Evolutionary conservation across 2,113 vertebrate species (phyloP), one percentile per base, ranked within the genome.

Genomic region (Brachypodius melanocephalos): DNA sequence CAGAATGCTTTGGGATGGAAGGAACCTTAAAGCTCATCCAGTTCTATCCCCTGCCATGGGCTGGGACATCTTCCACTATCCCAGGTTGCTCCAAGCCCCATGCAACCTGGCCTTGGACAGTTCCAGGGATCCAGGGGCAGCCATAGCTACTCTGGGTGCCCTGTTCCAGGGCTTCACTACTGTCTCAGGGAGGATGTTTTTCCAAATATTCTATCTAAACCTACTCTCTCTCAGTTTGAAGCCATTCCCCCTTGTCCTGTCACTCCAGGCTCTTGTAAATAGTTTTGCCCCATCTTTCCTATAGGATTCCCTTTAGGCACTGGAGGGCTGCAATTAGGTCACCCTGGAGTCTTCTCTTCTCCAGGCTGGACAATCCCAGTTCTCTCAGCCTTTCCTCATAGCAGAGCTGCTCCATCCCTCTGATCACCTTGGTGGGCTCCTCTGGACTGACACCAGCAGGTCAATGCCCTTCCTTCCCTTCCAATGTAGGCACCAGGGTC

Each of bases 401-500:
- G 58, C 49, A 65, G 85, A 80, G 67, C 12, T 73, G 42, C 21
- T 65, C 57, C 29, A 63, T n/a, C 48, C 40, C 7, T 71, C 25
- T 65, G 36, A 43, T 65, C 36, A 32, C n/a, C 51, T 28, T 28
- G 22, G 22, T 73, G 51, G 36, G 36, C 59, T 65, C 32, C 58
- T 49, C 58, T 72, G 49, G 34, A 36, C 34, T 79, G 14, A 4
- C 42, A 63, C 16, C 43, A 43, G 28, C 58, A 73, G 36, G 8
- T 49, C 58, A 31, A 8, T 48, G 36, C 10, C 21, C 18, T 73
- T 32, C 36, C 43, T 73, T 73, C n/a, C n/a, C n/a, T n/a, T n/a
- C 12, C 62, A 49, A 0, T 0, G 0, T 14, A 58, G 52, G 31
- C n/a, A 28, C 61, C 31, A 17, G 40, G 40, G 10, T 55, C 17